phyloP scores from a whole-genome alignment of 2,797 vertebrate genomes.

The Xenentodon cancila region DNA sequence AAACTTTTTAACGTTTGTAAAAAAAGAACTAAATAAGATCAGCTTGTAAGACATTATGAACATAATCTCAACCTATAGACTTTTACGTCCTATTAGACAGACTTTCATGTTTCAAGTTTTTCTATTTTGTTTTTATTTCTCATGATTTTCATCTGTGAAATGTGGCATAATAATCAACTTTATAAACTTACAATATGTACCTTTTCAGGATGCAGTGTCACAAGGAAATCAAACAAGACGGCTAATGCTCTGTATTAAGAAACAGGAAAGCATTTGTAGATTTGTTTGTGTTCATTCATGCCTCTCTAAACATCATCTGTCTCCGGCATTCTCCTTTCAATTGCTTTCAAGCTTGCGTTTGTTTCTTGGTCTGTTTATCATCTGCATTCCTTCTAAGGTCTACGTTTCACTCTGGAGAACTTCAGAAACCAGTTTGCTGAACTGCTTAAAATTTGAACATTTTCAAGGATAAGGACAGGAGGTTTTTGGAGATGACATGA shows the following conservation, averaged over 20 bases:
- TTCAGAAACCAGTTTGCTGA: constrained; percentile 8
- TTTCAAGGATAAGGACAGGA: neutral
- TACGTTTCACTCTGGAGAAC: constrained; percentile 4
- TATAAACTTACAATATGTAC: no score
- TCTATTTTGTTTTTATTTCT: no score
- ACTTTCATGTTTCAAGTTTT: no score
- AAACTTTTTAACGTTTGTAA: no score
- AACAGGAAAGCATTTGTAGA: constrained; percentile 51
- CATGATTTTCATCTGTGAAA: no score
- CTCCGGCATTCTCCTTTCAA: constrained; percentile 31
- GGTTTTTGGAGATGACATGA: constrained; percentile 12
- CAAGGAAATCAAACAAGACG: constrained; percentile 26
- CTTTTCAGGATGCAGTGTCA: no score
- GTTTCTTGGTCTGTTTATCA: constrained; percentile 22
- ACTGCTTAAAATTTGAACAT: constrained; percentile 12
- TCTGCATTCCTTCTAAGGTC: constrained; percentile 22
- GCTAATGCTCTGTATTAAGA: constrained; percentile 29
- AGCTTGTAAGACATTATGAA: no score
- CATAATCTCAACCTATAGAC: no score
- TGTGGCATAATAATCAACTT: no score
- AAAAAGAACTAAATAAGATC: no score
- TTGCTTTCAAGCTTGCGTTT: constrained; percentile 20
- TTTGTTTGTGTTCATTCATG: constrained; percentile 55
- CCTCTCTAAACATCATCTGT: constrained; percentile 55
- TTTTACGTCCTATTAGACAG: no score